A percentile compares a stretch with the other conserved stretches of the same genome.
phyloP scores from a whole-genome alignment of 2,113 vertebrate species.

The Corydoras sp. region DNA sequence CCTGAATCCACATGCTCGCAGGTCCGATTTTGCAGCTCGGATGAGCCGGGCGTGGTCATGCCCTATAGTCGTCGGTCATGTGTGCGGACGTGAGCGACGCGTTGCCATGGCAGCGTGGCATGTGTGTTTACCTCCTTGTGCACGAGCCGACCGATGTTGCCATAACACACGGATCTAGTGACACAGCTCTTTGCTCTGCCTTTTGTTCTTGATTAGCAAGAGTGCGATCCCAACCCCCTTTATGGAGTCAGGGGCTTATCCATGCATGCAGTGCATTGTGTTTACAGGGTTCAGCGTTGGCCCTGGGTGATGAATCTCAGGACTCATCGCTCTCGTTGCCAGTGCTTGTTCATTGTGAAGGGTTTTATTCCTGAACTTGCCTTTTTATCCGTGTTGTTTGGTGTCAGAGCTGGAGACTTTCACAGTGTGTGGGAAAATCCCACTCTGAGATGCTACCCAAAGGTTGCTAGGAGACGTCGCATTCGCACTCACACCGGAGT shows the following conservation, averaged over 20 bases:
- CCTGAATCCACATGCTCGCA: too few relatives aligned
- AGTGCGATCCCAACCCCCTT: slow-evolving; percentile 1
- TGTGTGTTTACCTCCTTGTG: slow-evolving; percentile 54
- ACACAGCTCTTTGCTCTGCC: slow-evolving; percentile 11
- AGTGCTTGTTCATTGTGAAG: too few relatives aligned
- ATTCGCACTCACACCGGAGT: slow-evolving; percentile 60
- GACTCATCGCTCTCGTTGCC: neutral
- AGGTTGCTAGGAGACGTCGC: slow-evolving; percentile 71
- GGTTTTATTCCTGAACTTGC: neutral
- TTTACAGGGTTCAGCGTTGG: neutral
- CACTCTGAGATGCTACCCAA: slow-evolving; percentile 61
- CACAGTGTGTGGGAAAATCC: slow-evolving; percentile 67
- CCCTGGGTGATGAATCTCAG: neutral
- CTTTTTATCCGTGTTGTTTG: neutral
- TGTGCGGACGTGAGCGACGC: slow-evolving; percentile 46
- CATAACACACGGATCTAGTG: slow-evolving; percentile 32
- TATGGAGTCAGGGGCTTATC: too few relatives aligned
- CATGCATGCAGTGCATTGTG: neutral
- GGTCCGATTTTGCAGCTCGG: too few relatives aligned
- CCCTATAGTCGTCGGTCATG: slow-evolving; percentile 55
- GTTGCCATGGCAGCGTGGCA: slow-evolving; percentile 57
- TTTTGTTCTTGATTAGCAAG: slow-evolving; percentile 20
- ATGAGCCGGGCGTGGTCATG: too few relatives aligned
- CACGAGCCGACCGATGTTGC: slow-evolving; percentile 47
- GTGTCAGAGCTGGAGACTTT: slow-evolving; percentile 16